Percentiles rank a stretch among this genome's conserved stretches.
These are phyloP conservation scores for Dendrophyllia cribrosa DNA, from an alignment of 64 coral and sea anemone genomes.

Conservation along the genomic window DNA sequence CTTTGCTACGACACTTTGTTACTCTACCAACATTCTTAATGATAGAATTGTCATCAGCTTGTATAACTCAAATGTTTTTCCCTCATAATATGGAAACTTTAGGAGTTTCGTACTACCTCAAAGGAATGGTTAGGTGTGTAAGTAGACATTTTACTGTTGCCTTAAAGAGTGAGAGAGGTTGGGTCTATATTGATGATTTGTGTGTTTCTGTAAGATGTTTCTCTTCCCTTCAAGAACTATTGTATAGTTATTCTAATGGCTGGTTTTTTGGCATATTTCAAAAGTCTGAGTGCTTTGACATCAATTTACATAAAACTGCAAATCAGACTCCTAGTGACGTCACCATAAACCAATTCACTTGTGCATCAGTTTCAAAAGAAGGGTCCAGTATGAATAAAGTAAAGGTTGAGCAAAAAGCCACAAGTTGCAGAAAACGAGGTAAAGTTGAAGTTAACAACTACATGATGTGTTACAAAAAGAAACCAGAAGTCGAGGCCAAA, in stretches of 20 bases:
- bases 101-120: slow-evolving; percentile 18
- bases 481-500: background rate
- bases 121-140: slow-evolving; percentile 39
- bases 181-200: slow-evolving; percentile 18
- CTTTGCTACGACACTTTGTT: slow-evolving; percentile 31
- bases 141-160: slow-evolving; percentile 21
- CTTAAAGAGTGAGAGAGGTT: background rate
- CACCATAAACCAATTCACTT: background rate
- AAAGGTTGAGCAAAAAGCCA: background rate
- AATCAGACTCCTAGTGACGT: background rate
- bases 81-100: background rate
- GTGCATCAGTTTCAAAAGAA: background rate
- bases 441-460: background rate
- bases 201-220: background rate
- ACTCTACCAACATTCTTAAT: slow-evolving; percentile 18
- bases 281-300: background rate
- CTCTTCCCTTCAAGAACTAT: background rate
- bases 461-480: background rate
- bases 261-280: slow-evolving; percentile 25
- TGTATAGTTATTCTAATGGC: slow-evolving; percentile 40
- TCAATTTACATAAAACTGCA: background rate
- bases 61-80: slow-evolving; percentile 5
- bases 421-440: background rate
- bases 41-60: slow-evolving; percentile 45
- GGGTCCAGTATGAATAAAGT: background rate